Percentiles rank a stretch among this genome's conserved stretches.
Conservation (phyloP, 2,113 vertebrate genomes). For the Embiotoca jacksoni region DNA sequence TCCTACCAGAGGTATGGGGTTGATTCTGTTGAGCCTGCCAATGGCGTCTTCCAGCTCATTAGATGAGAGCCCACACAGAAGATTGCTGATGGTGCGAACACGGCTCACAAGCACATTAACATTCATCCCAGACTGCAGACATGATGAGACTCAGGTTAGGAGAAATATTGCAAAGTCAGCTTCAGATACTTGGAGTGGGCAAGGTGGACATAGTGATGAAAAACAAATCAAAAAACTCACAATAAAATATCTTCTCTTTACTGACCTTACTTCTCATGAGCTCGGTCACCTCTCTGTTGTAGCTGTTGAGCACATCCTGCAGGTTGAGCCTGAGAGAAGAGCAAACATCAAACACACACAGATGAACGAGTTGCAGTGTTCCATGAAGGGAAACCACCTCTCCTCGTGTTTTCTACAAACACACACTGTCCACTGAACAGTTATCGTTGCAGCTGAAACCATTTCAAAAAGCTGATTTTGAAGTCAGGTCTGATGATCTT, state of each 20-base stretch:
- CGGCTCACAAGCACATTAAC: conserved; percentile 36
- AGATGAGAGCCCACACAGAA: conserved; percentile 74
- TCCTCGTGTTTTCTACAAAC: conserved; percentile 51
- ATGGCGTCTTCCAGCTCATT: conserved; percentile 77
- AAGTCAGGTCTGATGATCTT: conserved; percentile 9
- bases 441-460: not conserved
- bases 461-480: not conserved
- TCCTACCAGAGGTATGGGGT: conserved; percentile 65
- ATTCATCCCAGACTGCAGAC: conserved; percentile 59
- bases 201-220: not conserved
- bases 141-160: not conserved
- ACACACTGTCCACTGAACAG: conserved; percentile 24
- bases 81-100: conserved; percentile 71
- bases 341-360: conserved; percentile 15
- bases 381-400: not conserved
- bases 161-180: not conserved
- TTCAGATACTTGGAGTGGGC: not conserved
- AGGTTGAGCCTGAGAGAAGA: conserved; percentile 66
- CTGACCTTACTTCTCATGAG: conserved; percentile 72
- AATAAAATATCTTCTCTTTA: not conserved
- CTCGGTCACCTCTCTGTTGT: conserved; percentile 61
- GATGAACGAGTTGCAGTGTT: not conserved
- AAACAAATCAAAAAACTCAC: not conserved
- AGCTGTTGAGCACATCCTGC: conserved; percentile 63
- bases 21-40: conserved; percentile 67